Evolutionary conservation across 2,888 invertebrate genomes (phyloP), one percentile per base, ranked within the genome.

Genomic region (Phragmatobia fuliginosa): DNA sequence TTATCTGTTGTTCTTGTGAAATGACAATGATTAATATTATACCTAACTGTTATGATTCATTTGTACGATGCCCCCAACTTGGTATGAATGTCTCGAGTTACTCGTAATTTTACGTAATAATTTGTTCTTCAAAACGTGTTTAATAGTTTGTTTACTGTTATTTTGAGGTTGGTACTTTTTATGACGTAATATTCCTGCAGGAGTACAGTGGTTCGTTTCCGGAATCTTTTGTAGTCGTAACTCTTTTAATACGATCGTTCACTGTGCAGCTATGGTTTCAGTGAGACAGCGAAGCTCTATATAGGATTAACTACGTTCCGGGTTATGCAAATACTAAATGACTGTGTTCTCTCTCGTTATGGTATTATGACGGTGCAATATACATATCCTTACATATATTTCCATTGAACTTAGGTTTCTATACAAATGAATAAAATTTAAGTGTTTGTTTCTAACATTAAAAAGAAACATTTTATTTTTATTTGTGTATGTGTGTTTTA

Each of bases 1-100:
- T 79, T 82, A 83, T 82, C 80, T 73, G 38, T 56, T 65, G 45
- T 81, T 82, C 80, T 72, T 66, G 68, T 73, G 83, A 80, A 82
- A 71, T 75, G 56, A 65, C 70, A 73, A 80, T 82, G 80, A 82
- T 80, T 83, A 82, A 81, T 78, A 59, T 75, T 75, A 70, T 68
- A 41, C 41, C 63, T 81, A 77, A 82, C 60, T 75, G 8, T 28
- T 63, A 77, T 81, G 81, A 81, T 73, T 82, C 81, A 81, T 81
- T 78, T 74, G 77, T 67, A 64, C 73, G 68, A 36, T 79, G 75
- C 66, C 74, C 77, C 70, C 36, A 60, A 49, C 33, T 62, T 38
- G 25, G 52, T 69, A 45, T 52, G 61, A 58, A 70, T 76, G 62
- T 66, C n/a, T 66, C 62, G 49, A 49, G 62, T 68, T 62, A 71